Conservation (phyloP, 1,140 invertebrate species). For the Neodiprion pinetum region DNA sequence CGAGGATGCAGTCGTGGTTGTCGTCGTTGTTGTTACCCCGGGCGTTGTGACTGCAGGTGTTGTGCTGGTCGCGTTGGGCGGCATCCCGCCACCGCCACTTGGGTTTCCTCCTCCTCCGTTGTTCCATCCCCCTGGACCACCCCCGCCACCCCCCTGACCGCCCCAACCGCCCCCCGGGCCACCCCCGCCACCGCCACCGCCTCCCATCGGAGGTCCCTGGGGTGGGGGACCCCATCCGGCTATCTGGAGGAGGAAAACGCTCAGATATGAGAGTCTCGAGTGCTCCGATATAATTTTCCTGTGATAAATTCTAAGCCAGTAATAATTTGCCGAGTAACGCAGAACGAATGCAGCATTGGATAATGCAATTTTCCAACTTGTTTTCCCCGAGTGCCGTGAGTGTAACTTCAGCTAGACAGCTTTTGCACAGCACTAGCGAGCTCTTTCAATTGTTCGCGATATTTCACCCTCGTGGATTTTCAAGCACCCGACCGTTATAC, state of each 20-base stretch:
- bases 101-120: not conserved
- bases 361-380: too few relatives aligned
- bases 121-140: not conserved
- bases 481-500: too few relatives aligned
- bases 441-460: too few relatives aligned
- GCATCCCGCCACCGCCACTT: conserved; percentile 1
- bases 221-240: not conserved
- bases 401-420: too few relatives aligned
- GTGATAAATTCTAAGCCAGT: too few relatives aligned
- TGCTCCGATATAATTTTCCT: too few relatives aligned
- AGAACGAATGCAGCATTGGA: too few relatives aligned
- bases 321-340: too few relatives aligned
- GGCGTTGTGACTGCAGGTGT: not conserved
- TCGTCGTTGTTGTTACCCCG: not conserved
- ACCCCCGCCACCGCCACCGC: not conserved
- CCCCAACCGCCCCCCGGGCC: not conserved
- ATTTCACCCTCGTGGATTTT: too few relatives aligned
- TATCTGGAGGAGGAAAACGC: not conserved
- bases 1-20: not conserved
- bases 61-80: not conserved
- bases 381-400: too few relatives aligned
- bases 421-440: too few relatives aligned
- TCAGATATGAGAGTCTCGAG: too few relatives aligned
- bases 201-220: not conserved
- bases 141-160: not conserved